These are phyloP conservation scores for Saccostrea echinata DNA, from an alignment of 1,140 invertebrate genomes.

Conservation along the genomic window DNA sequence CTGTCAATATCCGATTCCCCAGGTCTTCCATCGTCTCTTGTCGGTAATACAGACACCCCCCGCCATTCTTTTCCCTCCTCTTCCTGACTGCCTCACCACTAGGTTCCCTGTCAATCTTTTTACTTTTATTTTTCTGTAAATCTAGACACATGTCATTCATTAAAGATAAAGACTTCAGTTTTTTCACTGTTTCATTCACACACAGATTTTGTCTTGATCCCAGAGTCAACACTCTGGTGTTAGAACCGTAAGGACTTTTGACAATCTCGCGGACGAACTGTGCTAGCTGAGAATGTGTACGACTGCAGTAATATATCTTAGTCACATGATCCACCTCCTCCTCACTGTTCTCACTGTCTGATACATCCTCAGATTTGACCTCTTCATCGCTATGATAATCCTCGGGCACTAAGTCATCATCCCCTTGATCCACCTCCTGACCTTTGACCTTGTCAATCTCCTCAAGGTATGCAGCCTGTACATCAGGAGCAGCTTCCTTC, in stretches of 20 bases:
- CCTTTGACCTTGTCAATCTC: conserved; percentile 70
- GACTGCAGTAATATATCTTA: conserved; percentile 95
- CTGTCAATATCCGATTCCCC: conserved; percentile 79
- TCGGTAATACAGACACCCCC: conserved; percentile 86
- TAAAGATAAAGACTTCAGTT: conserved; percentile 87
- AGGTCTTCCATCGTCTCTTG: conserved; percentile 84
- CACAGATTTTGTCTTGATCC: conserved; percentile 96
- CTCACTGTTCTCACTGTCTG: conserved; percentile 71
- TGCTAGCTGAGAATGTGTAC: conserved; percentile 97
- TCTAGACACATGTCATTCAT: conserved; percentile 98
- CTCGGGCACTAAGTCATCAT: conserved; percentile 79
- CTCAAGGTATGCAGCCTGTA: conserved; percentile 72
- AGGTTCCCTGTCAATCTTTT: conserved; percentile 45
- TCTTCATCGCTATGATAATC: conserved; percentile 82
- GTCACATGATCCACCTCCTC: conserved; percentile 81
- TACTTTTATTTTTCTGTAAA: conserved; percentile 87
- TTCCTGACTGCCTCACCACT: conserved; percentile 53
- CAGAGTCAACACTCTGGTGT: conserved; percentile 89
- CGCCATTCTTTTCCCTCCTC: conserved; percentile 47
- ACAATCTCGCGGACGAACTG: conserved; percentile 96
- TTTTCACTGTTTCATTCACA: conserved; percentile 90
- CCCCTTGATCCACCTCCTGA: conserved; percentile 72
- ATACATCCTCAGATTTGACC: conserved; percentile 49
- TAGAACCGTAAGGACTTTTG: conserved; percentile 88
- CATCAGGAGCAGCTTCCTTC: conserved; percentile 71